These are phyloP conservation scores for Aspidoscelis tigris DNA, from an alignment of 2,113 vertebrate genomes.

Conservation along the genomic window DNA sequence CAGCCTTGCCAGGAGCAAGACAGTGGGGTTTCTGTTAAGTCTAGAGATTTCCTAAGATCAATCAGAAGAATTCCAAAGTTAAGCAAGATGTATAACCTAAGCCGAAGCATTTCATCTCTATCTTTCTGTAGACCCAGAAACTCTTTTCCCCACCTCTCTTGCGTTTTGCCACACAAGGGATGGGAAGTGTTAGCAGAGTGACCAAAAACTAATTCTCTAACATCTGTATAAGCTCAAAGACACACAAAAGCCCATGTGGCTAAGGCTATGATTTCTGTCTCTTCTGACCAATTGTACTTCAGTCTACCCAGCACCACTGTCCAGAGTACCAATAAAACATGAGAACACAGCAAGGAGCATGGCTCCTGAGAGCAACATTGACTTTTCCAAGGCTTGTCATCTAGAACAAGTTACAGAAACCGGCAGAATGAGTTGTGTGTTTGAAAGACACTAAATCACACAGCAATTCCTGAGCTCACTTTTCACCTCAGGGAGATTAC, in stretches of 20 bases:
- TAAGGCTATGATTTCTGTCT: background rate
- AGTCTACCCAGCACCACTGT: background rate
- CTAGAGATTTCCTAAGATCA: background rate
- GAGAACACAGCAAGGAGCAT: conserved; percentile 38
- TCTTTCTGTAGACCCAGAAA: background rate
- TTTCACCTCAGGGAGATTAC: conserved; percentile 59
- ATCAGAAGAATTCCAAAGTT: background rate
- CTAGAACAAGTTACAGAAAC: conserved; percentile 56
- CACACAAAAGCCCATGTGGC: background rate
- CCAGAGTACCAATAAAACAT: conserved; percentile 25
- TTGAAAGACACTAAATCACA: conserved; percentile 65
- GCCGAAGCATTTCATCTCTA: background rate
- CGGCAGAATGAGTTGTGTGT: conserved; percentile 52
- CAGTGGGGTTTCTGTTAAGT: no score
- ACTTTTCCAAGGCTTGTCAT: conserved; percentile 31
- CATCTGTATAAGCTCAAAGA: background rate
- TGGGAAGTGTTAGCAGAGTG: background rate
- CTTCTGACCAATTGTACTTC: background rate
- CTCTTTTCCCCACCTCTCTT: background rate
- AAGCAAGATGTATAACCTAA: background rate
- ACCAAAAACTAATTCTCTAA: background rate
- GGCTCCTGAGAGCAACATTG: conserved; percentile 30
- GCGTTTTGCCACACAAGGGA: no score
- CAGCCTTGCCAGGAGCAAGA: no score
- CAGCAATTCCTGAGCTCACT: conserved; percentile 53